Base-by-base conservation (phyloP, 2,797 vertebrate species). In the Apodemus agrarius region DNA sequence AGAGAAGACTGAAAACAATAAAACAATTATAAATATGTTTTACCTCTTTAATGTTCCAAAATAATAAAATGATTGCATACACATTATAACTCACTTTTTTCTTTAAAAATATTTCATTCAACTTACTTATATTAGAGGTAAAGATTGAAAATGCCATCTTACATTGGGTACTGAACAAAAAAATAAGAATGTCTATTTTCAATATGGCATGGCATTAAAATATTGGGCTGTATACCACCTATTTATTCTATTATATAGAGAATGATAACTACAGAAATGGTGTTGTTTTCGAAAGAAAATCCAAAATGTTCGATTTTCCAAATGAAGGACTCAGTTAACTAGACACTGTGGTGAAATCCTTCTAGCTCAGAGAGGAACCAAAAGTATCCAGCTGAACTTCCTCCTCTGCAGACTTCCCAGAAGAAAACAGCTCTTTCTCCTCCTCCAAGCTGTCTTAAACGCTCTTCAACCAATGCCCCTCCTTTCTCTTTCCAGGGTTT, bases 1-100 rank as follows among this genome's bases (percentile, higher is more conserved):
- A 34, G 10, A 16, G 10, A 65, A 63, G 63, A 22, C 1, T 59
- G 31, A 65, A 65, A 65, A 4, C 59, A 63, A 46, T 1, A 63
- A 43, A 12, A 83, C 4, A 61, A 19, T 63, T 63, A 17, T 31
- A 26, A 65, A 17, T 80, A 7, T 22, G 3, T 46, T 24, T 89
- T 89, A 57, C 37, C n/a, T 59, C 26, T 75, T 54, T 43, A 75
- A 75, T 89, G 31, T 4, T 13, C 37, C 17, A 0, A 67, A 81
- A 67, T 80, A 52, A 92, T 65, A 89, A 87, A 84, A 74, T 80
- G 91, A 34, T 90, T 79, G 26, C 43, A 78, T 69, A 90, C 75
- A 16, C 3, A 10, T 59, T 94, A 31, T 22, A 59, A 79, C 3
- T 65, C 29, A 46, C 11, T 46, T 89, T 92, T 16, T 16, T 1